Base-by-base conservation (phyloP, 2,888 invertebrate genomes). In the Orthonychiurus folsomi region DNA sequence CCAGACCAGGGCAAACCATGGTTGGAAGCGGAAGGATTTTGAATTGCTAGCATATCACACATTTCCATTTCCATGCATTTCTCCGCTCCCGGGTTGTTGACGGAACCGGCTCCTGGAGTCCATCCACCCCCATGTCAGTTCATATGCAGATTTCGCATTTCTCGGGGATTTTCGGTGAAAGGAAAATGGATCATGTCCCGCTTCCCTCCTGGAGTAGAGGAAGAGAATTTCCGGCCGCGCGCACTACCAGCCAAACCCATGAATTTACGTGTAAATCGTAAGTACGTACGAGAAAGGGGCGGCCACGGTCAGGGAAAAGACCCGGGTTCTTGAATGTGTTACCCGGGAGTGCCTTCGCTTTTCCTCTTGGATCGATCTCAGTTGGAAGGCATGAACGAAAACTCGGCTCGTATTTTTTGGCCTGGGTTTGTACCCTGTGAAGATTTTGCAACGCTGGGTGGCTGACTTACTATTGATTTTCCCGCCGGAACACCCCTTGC, bases 101-200 rank as follows among this genome's bases (percentile, higher is more conserved):
- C 37, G 37, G 37, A 37, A 37, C 37, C 37, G 37, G 37, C 37
- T 37, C 37, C n/a, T n/a, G n/a, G n/a, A n/a, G n/a, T n/a, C n/a
- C n/a, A 37, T 15, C 15, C 37, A 9, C 37, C 37, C 37, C 5
- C 37, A 37, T n/a, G 15, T 37, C 9, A 15, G 37, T 37, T 37
- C 37, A 37, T 37, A 37, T 37, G 37, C 37, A 37, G 37, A 37
- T 37, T 37, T 37, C 37, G 15, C 15, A 37, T 37, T 9, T 37
- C 37, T 37, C 5, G 15, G 37, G 37, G 37, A 37, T 37, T 37
- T 37, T 37, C 37, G 37, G 37, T 37, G 37, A 37, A 37, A 37
- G 37, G 5, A 37, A 37, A 37, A 37, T 37, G 37, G 37, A 37
- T 37, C 37, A 37, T 37, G 37, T 37, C 15, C 37, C n/a, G n/a